Evolutionary conservation across 2,797 vertebrate species (phyloP), one percentile per base, ranked within the genome.

Genomic region (Oreochromis grahami): DNA sequence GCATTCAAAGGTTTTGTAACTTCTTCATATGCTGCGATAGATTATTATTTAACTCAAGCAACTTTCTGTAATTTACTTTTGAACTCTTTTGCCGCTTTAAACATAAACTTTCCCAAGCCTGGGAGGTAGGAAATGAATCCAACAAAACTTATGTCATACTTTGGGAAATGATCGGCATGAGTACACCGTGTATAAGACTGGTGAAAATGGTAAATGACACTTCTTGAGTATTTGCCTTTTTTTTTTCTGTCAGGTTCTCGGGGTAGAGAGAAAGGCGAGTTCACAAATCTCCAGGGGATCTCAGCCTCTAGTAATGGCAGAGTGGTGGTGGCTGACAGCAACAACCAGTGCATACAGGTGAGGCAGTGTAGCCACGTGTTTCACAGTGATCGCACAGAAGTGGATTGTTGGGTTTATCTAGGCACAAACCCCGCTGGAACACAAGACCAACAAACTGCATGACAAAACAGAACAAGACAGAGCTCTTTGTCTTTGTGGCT

Each of bases 301-400:
- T 98, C 98, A 1, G 95, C 98, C 12, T 98, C 98, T 24, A 95
- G 96, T 81, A 97, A 95, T 0, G 98, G 98, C 80, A 96, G 98
- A 81, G 98, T 99, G 32, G 97, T 99, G 72, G 98, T 99, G 88
- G 98, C 98, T 0, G 98, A 99, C 94, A 99, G 98, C 96, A 99
- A 99, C 95, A 99, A 99, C 94, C 98, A 99, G 78, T 99, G 98
- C 34, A 98, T 99, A 90, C 98, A 99, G 97, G 98, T 98, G 92
- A 91, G 92, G 77, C 17, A 9, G 17, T 24, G 60, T 17, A 77
- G 11, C 5, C 38, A 17, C 29, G 8, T 7, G 8, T 34, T 10
- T 17, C 11, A 43, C 15, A 58, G 26, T 36, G 21, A 1, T 34
- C 21, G 24, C 5, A 15, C 3, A 45, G 21, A 81, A 15, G 0